Percentiles rank a stretch among this genome's conserved stretches.
Conservation (phyloP, 2,797 vertebrate genomes). For the Synanceia verrucosa region DNA sequence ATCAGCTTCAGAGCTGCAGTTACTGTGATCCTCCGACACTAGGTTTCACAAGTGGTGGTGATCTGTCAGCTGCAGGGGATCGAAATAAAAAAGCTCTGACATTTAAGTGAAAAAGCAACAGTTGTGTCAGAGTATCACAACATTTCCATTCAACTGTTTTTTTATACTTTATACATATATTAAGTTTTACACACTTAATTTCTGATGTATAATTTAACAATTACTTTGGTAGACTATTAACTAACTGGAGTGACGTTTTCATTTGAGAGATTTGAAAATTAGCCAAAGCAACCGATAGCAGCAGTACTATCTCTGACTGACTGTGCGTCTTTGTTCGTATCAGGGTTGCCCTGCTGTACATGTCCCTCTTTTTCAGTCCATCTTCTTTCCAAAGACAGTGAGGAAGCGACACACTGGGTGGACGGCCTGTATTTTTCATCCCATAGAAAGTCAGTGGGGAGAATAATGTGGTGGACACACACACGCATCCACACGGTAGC, state of each 20-base stretch:
- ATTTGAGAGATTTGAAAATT: background rate
- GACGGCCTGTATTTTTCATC: slow-evolving; percentile 34
- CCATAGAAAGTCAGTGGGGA: slow-evolving; percentile 65
- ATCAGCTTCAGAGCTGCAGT: slow-evolving; percentile 35
- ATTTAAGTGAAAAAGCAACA: background rate
- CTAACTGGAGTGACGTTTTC: no score
- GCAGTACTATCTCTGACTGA: background rate
- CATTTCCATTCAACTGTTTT: background rate
- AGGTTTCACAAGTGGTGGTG: slow-evolving; percentile 8
- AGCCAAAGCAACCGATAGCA: no score
- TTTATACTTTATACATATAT: background rate
- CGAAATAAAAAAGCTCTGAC: background rate
- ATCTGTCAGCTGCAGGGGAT: background rate
- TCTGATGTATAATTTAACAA: background rate
- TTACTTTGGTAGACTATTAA: background rate
- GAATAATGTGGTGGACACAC: slow-evolving; percentile 52
- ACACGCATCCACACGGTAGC: slow-evolving; percentile 35
- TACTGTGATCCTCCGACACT: background rate
- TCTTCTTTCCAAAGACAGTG: slow-evolving; percentile 50
- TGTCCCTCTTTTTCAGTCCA: slow-evolving; percentile 8
- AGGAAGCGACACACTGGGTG: slow-evolving; percentile 10
- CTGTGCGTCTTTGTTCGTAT: slow-evolving; percentile 7
- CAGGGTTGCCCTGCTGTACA: background rate
- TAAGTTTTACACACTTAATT: background rate
- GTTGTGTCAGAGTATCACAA: background rate